phyloP scores from a whole-genome alignment of 2,888 invertebrate genomes.

The Apamea monoglypha region DNA sequence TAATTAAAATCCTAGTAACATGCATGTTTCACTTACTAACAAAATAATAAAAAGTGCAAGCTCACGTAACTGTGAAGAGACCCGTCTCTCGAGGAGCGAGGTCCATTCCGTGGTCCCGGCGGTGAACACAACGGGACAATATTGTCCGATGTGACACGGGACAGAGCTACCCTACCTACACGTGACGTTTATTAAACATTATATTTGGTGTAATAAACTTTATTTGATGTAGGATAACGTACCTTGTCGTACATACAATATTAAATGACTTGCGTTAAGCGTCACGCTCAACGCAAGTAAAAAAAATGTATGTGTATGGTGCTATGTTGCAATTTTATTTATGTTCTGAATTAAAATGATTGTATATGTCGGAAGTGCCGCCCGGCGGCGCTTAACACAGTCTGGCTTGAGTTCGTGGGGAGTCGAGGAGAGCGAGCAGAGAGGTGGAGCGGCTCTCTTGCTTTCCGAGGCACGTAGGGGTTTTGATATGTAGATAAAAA shows the following conservation, averaged over 20 bases:
- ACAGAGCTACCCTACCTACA: conserved; percentile 16
- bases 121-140: conserved; percentile 34
- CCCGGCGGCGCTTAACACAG: no score
- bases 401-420: no score
- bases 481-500: no score
- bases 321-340: neutral
- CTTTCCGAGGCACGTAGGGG: no score
- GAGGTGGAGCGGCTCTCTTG: no score
- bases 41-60: conserved; percentile 41
- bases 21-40: neutral
- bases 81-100: neutral
- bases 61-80: conserved; percentile 24
- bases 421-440: no score
- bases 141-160: conserved; percentile 42
- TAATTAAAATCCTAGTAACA: neutral
- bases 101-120: neutral
- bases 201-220: conserved; percentile 35
- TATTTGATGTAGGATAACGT: conserved; percentile 17
- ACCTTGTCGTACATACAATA: neutral
- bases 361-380: no score
- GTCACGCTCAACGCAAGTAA: neutral
- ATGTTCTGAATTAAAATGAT: no score
- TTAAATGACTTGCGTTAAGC: neutral
- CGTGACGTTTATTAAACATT: conserved; percentile 37
- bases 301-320: neutral